A percentile compares a stretch with the other conserved stretches of the same genome.
Conservation (phyloP, 53 echinoderm and acorn worm genomes). For the Zoroaster sp. region DNA sequence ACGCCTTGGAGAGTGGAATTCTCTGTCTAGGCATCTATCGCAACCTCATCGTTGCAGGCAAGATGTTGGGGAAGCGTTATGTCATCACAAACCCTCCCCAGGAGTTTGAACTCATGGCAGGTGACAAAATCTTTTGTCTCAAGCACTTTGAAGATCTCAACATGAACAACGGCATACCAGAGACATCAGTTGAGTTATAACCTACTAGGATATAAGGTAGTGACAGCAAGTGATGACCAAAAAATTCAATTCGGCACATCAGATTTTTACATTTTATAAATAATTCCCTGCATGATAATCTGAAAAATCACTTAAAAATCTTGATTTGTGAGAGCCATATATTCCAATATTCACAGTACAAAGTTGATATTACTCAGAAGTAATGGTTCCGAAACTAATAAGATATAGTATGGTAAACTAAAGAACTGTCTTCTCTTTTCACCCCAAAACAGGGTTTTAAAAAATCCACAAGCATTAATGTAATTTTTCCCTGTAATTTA, state of each 20-base stretch:
- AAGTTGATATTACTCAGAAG: no score
- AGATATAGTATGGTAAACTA: not conserved
- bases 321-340: not conserved
- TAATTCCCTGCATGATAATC: not conserved
- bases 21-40: constrained; percentile 96
- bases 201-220: not conserved
- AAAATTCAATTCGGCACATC: not conserved
- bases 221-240: not conserved
- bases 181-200: not conserved
- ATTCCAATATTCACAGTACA: no score
- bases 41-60: constrained; percentile 72
- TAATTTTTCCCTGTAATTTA: not conserved
- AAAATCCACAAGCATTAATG: not conserved
- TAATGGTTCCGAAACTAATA: no score
- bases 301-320: not conserved
- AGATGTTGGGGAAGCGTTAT: constrained; percentile 81
- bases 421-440: not conserved
- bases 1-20: constrained; percentile 90
- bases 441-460: not conserved
- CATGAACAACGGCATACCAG: not conserved
- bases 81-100: constrained; percentile 95
- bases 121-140: constrained; percentile 91
- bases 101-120: constrained; percentile 82
- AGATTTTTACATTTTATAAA: not conserved
- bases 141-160: constrained; percentile 73